Conservation (phyloP, 23 tunicate species). For the Diplosoma virens region DNA sequence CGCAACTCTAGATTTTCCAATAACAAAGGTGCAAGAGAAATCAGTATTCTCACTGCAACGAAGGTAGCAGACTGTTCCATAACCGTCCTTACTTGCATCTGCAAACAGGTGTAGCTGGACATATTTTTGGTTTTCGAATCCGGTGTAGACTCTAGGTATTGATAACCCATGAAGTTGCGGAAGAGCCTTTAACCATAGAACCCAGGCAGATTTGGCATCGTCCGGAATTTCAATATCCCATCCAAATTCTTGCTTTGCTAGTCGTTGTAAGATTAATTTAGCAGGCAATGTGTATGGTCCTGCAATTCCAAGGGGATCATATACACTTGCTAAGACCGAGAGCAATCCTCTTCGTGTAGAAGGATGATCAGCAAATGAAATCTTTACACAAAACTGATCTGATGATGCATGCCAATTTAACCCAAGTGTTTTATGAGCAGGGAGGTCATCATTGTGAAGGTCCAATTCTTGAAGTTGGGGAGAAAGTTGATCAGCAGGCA, state of each 20-base stretch:
- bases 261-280: neutral
- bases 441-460: too few relatives aligned
- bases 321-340: neutral
- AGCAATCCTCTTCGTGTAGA: slow-evolving; percentile 12
- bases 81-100: slow-evolving; percentile 24
- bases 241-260: neutral
- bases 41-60: neutral
- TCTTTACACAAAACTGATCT: slow-evolving; percentile 6
- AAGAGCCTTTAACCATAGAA: neutral
- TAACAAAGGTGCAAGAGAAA: neutral
- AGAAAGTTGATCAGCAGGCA: too few relatives aligned
- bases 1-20: slow-evolving; percentile 13
- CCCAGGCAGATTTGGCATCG: neutral
- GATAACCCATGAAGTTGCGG: neutral
- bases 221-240: slow-evolving; percentile 8
- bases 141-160: slow-evolving; percentile 7
- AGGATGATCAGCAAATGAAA: neutral
- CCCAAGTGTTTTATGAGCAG: too few relatives aligned
- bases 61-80: slow-evolving; percentile 26
- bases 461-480: too few relatives aligned
- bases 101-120: slow-evolving; percentile 27
- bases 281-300: slow-evolving; percentile 1
- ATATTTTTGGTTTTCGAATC: neutral
- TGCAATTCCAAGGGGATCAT: slow-evolving; percentile 20
- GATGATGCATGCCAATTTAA: neutral